Conservation (phyloP, 2,797 vertebrate genomes). For the Protosalanx chinensis region DNA sequence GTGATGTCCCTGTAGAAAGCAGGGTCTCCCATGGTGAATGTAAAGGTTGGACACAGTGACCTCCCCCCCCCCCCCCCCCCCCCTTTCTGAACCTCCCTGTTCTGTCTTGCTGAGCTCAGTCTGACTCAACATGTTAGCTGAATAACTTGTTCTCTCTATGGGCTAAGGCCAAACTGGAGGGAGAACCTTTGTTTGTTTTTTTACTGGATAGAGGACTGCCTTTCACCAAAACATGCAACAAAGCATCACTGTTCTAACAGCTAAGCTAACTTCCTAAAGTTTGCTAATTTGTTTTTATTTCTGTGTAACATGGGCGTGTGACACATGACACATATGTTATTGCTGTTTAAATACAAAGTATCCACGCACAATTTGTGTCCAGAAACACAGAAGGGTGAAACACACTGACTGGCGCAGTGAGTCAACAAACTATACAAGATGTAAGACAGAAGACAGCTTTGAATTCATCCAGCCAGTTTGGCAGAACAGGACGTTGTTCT, state of each 20-base stretch:
- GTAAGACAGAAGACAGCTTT: not conserved
- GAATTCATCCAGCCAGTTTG: conserved; percentile 46
- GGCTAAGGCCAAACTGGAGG: conserved; percentile 18
- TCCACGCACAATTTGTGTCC: not conserved
- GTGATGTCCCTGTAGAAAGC: too few relatives aligned
- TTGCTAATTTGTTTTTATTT: too few relatives aligned
- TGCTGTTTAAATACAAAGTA: not conserved
- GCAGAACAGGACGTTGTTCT: conserved; percentile 20
- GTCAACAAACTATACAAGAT: not conserved
- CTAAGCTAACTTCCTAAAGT: too few relatives aligned
- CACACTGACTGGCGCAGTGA: not conserved
- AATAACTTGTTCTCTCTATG: conserved; percentile 43
- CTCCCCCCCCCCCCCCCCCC: too few relatives aligned
- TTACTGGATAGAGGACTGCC: too few relatives aligned
- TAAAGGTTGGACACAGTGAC: not conserved
- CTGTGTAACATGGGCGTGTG: too few relatives aligned
- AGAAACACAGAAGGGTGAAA: not conserved
- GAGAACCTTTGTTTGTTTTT: not conserved
- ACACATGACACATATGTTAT: too few relatives aligned
- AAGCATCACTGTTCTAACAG: too few relatives aligned
- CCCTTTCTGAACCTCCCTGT: conserved; percentile 26
- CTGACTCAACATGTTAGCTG: conserved; percentile 40
- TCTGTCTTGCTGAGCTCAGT: conserved; percentile 35
- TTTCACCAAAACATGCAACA: too few relatives aligned
- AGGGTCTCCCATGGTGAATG: not conserved